phyloP scores from a whole-genome alignment of 2,888 invertebrate species.

The Netelia virgata region DNA sequence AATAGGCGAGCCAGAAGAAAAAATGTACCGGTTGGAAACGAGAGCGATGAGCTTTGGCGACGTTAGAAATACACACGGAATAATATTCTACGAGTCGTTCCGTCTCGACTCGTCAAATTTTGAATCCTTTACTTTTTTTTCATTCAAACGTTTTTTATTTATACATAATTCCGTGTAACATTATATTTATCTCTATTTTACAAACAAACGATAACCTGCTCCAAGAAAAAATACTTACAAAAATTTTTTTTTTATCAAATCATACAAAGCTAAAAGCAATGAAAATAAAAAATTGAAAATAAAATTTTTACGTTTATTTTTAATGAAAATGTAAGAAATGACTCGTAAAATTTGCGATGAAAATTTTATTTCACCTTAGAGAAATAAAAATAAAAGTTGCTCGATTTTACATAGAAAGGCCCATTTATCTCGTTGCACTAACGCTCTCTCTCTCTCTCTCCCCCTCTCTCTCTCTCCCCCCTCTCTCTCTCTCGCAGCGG shows the following conservation, averaged over 20 bases:
- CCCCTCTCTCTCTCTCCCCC: too few species aligned
- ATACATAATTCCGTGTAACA: background rate
- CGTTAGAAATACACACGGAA: background rate
- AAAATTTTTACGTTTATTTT: too few species aligned
- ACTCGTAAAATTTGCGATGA: too few species aligned
- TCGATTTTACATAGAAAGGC: slow-evolving; percentile 8
- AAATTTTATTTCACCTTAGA: background rate
- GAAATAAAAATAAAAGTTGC: background rate
- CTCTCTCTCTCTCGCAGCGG: slow-evolving; percentile 30
- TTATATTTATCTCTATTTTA: background rate
- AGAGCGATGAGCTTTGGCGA: slow-evolving; percentile 21
- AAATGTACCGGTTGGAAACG: slow-evolving; percentile 14
- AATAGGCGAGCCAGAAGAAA: background rate
- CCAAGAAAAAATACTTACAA: background rate
- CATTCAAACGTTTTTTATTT: background rate
- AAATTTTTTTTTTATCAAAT: background rate
- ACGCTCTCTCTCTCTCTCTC: too few species aligned
- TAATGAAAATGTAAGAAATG: too few species aligned
- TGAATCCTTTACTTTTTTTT: background rate
- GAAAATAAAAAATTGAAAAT: background rate
- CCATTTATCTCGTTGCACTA: slow-evolving; percentile 24
- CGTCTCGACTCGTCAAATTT: background rate
- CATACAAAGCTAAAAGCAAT: background rate
- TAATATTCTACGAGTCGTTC: background rate
- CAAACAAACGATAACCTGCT: too few species aligned